These are phyloP conservation scores for Phortica magna DNA, from an alignment of 2,888 invertebrate genomes.

Conservation along the genomic window DNA sequence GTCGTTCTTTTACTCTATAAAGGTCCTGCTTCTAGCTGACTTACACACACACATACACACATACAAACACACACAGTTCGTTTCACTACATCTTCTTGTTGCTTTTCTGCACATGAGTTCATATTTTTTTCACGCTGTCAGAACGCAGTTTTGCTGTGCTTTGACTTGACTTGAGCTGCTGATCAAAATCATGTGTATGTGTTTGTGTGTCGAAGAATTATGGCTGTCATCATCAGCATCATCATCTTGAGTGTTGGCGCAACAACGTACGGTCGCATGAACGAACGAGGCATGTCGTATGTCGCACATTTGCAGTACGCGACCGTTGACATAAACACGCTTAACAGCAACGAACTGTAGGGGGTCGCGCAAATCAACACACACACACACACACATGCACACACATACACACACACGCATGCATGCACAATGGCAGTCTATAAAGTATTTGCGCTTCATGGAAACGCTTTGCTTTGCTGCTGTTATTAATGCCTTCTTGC, in stretches of 20 bases:
- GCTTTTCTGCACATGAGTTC: conserved; percentile 18
- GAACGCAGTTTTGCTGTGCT: conserved; percentile 46
- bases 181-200: conserved; percentile 56
- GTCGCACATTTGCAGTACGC: not conserved
- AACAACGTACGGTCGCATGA: conserved; percentile 49
- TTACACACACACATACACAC: conserved; percentile 38
- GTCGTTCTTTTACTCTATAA: conserved; percentile 30
- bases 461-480: not conserved
- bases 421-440: not conserved
- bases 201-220: conserved; percentile 58
- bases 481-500: not conserved
- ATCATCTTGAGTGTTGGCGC: conserved; percentile 69
- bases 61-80: conserved; percentile 48
- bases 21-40: not conserved
- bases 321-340: conserved; percentile 19
- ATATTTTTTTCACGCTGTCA: conserved; percentile 33
- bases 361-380: conserved; percentile 38
- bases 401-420: not conserved
- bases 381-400: not conserved
- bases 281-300: conserved; percentile 39
- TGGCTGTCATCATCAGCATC: conserved; percentile 73
- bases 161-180: conserved; percentile 28
- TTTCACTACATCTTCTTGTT: conserved; percentile 30
- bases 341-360: conserved; percentile 36
- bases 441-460: conserved; percentile 4